Conservation (phyloP, 64 coral and sea anemone species). For the Exaiptasia diaphana region DNA sequence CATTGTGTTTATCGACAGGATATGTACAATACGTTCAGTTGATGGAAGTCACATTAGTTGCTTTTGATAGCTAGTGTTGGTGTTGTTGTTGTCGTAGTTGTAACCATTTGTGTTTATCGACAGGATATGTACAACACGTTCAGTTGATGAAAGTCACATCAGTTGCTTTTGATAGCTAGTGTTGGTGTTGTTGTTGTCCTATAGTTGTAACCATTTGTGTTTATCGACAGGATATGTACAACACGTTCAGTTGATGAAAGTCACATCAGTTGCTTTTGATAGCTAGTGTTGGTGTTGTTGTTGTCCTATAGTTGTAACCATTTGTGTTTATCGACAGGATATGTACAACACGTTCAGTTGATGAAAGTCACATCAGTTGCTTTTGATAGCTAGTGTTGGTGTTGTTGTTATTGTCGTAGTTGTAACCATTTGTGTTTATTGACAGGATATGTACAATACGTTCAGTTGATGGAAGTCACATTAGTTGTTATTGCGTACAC, state of each 20-base stretch:
- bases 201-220: too few relatives aligned
- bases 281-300: too few relatives aligned
- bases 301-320: too few relatives aligned
- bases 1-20: slow-evolving; percentile 36
- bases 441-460: slow-evolving; percentile 81
- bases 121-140: slow-evolving; percentile 80
- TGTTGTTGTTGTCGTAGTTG: too few relatives aligned
- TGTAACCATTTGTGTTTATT: background rate
- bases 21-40: slow-evolving; percentile 89
- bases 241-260: slow-evolving; percentile 85
- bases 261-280: slow-evolving; percentile 80
- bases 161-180: slow-evolving; percentile 83
- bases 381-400: too few relatives aligned
- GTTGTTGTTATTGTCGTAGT: too few relatives aligned
- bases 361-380: slow-evolving; percentile 76
- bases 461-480: slow-evolving; percentile 92
- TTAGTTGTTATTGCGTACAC: slow-evolving; percentile 91
- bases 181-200: too few relatives aligned
- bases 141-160: slow-evolving; percentile 86
- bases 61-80: too few relatives aligned
- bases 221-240: slow-evolving; percentile 83
- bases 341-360: slow-evolving; percentile 81
- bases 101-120: too few relatives aligned
- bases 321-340: too few relatives aligned
- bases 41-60: slow-evolving; percentile 90